Percentiles rank a stretch among this genome's conserved stretches.
Conservation (phyloP, 2,888 invertebrate genomes). For the Zhuqinia jingwanae region DNA sequence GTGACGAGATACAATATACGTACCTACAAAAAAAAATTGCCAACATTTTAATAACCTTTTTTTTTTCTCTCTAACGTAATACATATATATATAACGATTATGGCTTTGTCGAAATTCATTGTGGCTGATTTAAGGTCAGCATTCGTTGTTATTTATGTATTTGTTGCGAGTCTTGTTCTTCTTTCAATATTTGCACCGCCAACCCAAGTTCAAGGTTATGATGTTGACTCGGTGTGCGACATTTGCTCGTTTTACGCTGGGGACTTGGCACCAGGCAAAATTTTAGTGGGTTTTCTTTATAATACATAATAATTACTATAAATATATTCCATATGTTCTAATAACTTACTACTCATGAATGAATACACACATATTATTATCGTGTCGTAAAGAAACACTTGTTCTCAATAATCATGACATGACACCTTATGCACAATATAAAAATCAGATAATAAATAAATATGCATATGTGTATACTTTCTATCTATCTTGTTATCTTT, state of each 20-base stretch:
- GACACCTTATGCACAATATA: neutral
- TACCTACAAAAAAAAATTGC: conserved; percentile 43
- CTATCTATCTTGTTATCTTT: neutral
- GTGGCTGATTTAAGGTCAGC: conserved; percentile 51
- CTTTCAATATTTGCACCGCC: conserved; percentile 39
- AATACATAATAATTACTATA: no score
- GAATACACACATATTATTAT: neutral
- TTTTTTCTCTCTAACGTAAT: conserved; percentile 12
- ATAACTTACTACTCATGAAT: no score
- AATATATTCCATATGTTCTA: neutral
- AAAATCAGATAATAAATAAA: no score
- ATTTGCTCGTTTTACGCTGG: conserved; percentile 65
- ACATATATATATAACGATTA: conserved; percentile 47
- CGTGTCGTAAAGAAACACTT: neutral
- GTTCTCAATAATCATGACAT: conserved; percentile 11
- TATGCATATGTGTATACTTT: neutral
- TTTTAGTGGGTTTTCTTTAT: conserved; percentile 53
- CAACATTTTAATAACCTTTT: conserved; percentile 38
- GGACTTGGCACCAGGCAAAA: conserved; percentile 66
- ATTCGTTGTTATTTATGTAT: conserved; percentile 27
- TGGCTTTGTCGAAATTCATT: conserved; percentile 51
- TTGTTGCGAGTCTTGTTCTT: conserved; percentile 29
- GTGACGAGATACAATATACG: no score
- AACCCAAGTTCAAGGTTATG: conserved; percentile 63
- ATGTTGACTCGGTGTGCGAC: conserved; percentile 66